Conservation (phyloP, 2,113 vertebrate species). For the Zosterops pallidus region DNA sequence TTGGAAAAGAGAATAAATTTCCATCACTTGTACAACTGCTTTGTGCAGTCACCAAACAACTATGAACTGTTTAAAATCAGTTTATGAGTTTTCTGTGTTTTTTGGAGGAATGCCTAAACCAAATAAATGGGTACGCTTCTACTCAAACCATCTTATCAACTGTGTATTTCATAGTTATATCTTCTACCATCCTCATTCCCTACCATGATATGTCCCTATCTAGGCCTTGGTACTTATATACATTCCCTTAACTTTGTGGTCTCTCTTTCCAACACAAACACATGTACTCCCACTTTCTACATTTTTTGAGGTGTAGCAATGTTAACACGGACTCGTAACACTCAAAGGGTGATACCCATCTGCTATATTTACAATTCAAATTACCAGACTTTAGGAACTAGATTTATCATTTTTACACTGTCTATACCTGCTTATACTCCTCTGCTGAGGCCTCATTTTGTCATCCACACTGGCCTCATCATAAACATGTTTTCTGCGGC, state of each 20-base stretch:
- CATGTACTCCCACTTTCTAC: neutral
- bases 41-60: neutral
- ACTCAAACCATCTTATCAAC: neutral
- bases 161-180: neutral
- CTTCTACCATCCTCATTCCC: neutral
- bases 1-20: neutral
- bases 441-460: neutral
- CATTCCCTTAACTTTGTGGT: neutral
- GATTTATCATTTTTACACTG: neutral
- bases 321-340: neutral
- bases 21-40: neutral
- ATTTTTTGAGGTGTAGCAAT: neutral
- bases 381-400: neutral
- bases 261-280: neutral
- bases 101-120: neutral
- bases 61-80: neutral
- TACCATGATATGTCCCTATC: neutral
- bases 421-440: neutral
- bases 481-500: fast-evolving
- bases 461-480: neutral
- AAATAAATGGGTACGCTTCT: neutral
- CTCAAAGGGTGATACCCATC: neutral
- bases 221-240: neutral
- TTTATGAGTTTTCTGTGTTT: neutral
- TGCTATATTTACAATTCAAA: neutral